Conservation (phyloP, 2,797 vertebrate species). For the Spheniscus humboldti region DNA sequence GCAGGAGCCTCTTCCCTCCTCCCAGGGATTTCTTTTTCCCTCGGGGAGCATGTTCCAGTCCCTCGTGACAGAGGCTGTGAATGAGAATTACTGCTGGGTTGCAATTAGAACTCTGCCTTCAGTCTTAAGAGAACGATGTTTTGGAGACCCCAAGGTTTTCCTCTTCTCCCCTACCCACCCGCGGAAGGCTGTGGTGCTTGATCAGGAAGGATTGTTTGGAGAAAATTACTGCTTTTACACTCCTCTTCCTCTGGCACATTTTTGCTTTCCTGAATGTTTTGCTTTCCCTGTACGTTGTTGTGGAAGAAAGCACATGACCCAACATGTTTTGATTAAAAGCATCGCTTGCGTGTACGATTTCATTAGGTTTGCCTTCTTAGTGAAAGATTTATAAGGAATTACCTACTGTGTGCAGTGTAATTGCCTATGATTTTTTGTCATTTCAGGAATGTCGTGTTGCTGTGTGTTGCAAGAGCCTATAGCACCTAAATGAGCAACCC, state of each 20-base stretch:
- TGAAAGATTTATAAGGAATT: conserved; percentile 32
- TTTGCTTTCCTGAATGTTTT: conserved; percentile 16
- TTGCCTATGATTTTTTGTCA: not conserved
- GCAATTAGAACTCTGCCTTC: not conserved
- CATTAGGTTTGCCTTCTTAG: not conserved
- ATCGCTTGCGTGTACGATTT: not conserved
- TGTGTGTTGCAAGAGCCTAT: not conserved
- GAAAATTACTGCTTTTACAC: conserved; percentile 4
- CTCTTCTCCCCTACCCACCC: not conserved
- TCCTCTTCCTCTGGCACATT: conserved; percentile 37
- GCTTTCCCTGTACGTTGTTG: not conserved
- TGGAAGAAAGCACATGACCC: conserved; percentile 24
- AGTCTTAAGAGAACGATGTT: not conserved
- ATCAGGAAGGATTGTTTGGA: not conserved
- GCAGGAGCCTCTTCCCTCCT: not conserved
- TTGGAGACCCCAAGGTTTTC: not conserved
- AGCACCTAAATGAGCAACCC: not conserved
- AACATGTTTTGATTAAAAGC: not conserved
- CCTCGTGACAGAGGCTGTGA: not conserved
- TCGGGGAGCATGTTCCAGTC: not conserved
- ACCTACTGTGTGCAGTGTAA: not conserved
- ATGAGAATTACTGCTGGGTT: not conserved
- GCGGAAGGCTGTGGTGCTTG: not conserved
- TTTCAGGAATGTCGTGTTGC: not conserved
- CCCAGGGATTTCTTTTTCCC: not conserved